A percentile compares a stretch with the other conserved stretches of the same genome.
These are phyloP conservation scores for Automeris io DNA, from an alignment of 2,888 invertebrate species.

Conservation along the genomic window DNA sequence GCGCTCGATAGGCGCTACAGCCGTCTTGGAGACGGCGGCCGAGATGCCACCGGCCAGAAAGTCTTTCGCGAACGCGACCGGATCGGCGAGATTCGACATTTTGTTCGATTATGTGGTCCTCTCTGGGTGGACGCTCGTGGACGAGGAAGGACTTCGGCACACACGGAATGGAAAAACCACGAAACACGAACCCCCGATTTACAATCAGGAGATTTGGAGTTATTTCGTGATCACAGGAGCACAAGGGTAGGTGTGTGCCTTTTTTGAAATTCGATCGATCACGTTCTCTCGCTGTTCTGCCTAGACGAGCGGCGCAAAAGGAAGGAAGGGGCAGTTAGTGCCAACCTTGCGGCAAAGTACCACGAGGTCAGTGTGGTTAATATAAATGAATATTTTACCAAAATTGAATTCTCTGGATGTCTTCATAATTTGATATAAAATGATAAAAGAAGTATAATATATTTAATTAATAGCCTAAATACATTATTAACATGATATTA, in stretches of 20 bases:
- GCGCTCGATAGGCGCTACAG: conserved; percentile 97
- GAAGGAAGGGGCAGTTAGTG: conserved; percentile 69
- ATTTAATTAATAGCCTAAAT: no score
- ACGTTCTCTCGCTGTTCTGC: conserved; percentile 73
- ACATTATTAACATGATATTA: no score
- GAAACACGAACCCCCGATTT: conserved; percentile 72
- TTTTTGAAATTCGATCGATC: conserved; percentile 77
- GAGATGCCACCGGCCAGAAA: conserved; percentile 95
- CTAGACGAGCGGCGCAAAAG: conserved; percentile 72
- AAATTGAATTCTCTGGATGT: conserved; percentile 11
- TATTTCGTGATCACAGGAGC: conserved; percentile 74
- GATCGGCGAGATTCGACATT: conserved; percentile 81
- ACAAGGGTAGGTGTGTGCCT: conserved; percentile 74
- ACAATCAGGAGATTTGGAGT: conserved; percentile 68
- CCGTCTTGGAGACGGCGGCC: conserved; percentile 96
- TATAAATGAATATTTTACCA: conserved; percentile 17
- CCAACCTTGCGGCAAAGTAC: conserved; percentile 61
- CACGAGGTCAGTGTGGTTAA: conserved; percentile 66
- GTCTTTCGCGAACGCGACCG: conserved; percentile 92
- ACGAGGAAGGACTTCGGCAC: conserved; percentile 50
- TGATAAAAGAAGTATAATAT: conserved; percentile 1
- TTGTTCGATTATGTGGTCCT: conserved; percentile 56
- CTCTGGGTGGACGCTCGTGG: conserved; percentile 50
- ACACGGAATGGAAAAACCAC: conserved; percentile 68
- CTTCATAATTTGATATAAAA: not conserved